phyloP scores from a whole-genome alignment of 2,113 vertebrate genomes.

The Leptosomus discolor region DNA sequence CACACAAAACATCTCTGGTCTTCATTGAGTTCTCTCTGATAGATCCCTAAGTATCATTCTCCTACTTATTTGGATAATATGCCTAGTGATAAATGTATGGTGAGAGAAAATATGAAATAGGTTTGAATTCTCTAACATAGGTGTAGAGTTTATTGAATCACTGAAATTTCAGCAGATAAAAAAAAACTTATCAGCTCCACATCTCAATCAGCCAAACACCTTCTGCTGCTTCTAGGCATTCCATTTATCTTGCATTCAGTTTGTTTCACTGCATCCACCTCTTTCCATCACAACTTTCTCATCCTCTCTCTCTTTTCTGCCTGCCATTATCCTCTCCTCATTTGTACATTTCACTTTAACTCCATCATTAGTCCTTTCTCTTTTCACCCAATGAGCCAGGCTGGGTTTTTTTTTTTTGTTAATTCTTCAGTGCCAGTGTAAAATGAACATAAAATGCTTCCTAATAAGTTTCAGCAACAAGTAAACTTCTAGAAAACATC shows the following conservation, averaged over 20 bases:
- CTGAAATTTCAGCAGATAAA: not conserved
- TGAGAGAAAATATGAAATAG: not conserved
- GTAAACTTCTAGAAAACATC: not conserved
- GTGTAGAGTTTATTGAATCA: not conserved
- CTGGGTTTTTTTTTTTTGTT: not conserved
- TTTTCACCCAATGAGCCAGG: not conserved
- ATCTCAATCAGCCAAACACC: not conserved
- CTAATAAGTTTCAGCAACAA: not conserved
- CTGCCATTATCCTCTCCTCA: not conserved
- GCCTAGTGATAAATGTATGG: not conserved
- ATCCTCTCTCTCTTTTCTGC: not conserved
- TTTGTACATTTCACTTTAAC: not conserved
- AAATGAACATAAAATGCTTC: not conserved
- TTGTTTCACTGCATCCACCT: not conserved
- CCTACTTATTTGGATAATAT: not conserved
- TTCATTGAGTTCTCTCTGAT: not conserved
- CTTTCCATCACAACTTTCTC: not conserved
- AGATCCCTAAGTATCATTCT: not conserved
- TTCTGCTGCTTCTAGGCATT: not conserved
- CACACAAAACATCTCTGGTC: not conserved
- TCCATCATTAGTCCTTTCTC: not conserved
- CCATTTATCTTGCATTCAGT: not conserved
- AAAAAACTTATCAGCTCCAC: not conserved
- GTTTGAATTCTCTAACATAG: not conserved
- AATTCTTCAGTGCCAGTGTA: not conserved